phyloP scores from a whole-genome alignment of 2,797 vertebrate genomes.

The Lepidocolaptes lacrymiger region DNA sequence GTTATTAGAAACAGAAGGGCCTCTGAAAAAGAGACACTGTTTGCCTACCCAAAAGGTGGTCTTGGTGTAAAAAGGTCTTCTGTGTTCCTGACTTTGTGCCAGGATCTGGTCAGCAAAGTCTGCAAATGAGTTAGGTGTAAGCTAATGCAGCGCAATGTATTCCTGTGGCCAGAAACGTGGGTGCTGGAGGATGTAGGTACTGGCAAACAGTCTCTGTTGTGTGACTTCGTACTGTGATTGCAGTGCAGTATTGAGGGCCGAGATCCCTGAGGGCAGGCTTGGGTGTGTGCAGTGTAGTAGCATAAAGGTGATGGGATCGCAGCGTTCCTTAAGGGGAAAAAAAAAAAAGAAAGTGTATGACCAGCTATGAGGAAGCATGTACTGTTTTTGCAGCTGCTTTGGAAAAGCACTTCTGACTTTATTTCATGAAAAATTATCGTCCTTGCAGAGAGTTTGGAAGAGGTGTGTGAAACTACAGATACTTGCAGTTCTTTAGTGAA shows the following conservation, averaged over 20 bases:
- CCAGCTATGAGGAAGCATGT: background rate
- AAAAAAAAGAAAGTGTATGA: no score
- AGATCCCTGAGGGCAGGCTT: background rate
- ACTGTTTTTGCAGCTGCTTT: background rate
- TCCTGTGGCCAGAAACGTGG: background rate
- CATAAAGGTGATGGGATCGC: background rate
- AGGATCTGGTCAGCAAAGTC: background rate
- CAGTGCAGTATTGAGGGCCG: background rate
- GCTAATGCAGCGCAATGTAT: background rate
- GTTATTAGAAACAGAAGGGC: background rate
- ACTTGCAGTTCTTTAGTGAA: background rate
- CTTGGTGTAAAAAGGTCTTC: background rate
- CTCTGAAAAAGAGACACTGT: background rate
- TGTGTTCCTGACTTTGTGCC: background rate
- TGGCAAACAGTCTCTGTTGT: background rate
- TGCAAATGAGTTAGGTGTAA: background rate
- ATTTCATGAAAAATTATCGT: background rate
- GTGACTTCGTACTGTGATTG: background rate
- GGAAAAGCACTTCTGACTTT: background rate
- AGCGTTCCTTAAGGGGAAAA: background rate
- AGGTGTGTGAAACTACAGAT: background rate
- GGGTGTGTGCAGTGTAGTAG: background rate
- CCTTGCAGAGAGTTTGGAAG: background rate
- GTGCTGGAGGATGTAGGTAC: background rate
- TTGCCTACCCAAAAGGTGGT: background rate